phyloP scores from a whole-genome alignment of 2,797 vertebrate species.

The Jordanella pulchra region DNA sequence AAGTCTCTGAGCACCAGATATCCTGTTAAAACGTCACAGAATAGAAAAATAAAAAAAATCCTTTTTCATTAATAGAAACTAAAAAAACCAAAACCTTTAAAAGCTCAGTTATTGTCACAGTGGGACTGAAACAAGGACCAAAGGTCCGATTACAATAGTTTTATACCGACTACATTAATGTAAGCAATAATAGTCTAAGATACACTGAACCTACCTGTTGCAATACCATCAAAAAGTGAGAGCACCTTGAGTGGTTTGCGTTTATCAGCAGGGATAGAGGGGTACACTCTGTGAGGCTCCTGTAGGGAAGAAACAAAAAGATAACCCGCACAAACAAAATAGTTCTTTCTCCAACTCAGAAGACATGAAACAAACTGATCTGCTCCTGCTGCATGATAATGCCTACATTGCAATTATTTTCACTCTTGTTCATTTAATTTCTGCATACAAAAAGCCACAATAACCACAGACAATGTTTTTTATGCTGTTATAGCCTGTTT shows the following conservation, averaged over 20 bases:
- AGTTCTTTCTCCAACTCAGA: no score
- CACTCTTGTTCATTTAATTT: no score
- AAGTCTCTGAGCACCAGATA: constrained; percentile 92
- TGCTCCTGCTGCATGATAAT: no score
- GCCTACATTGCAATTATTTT: no score
- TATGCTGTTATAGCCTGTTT: no score
- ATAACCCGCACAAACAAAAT: no score
- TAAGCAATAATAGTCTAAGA: not conserved
- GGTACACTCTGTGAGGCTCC: constrained; percentile 93
- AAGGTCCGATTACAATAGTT: not conserved
- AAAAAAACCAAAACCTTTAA: no score
- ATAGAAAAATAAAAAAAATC: not conserved
- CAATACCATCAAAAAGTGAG: constrained; percentile 92
- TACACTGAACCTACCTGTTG: constrained; percentile 82
- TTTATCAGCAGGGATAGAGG: constrained; percentile 83
- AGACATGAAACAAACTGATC: no score
- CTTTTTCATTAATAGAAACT: no score
- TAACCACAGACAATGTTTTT: no score
- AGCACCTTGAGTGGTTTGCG: constrained; percentile 89
- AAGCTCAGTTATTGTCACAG: not conserved
- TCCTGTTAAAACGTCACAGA: constrained; percentile 69
- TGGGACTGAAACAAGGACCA: not conserved
- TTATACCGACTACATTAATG: not conserved
- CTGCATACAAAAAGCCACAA: no score
- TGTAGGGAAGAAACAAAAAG: constrained; percentile 44